Percentiles rank a stretch among this genome's conserved stretches.
Evolutionary conservation across 2,888 invertebrate genomes (phyloP).

Genomic region (Caenorhabditis auriculariae): DNA sequence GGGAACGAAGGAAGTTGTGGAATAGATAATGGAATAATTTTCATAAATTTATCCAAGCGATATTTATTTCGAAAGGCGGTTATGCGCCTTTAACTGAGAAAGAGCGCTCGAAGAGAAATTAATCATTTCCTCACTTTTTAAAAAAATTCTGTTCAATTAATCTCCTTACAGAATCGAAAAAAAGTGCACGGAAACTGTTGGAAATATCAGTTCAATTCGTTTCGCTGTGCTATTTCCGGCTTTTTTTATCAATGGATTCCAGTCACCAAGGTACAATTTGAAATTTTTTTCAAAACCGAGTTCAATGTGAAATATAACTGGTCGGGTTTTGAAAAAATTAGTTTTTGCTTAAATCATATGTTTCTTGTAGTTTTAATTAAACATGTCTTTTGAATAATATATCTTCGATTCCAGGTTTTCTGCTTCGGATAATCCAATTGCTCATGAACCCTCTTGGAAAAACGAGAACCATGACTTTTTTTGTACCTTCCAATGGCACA

Average conservation of each 20-base stretch:
- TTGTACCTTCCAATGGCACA: constrained; percentile 88
- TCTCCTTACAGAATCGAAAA: background rate
- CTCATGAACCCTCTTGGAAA: constrained; percentile 80
- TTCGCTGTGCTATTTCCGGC: constrained; percentile 75
- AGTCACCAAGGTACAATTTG: constrained; percentile 52
- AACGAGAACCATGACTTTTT: constrained; percentile 82
- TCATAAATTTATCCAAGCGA: too few relatives aligned
- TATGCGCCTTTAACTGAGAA: too few relatives aligned
- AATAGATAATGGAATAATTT: too few relatives aligned
- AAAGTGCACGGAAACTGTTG: background rate
- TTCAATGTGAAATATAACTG: background rate
- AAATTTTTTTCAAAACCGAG: background rate
- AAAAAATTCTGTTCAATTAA: too few relatives aligned
- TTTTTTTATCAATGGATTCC: constrained; percentile 65
- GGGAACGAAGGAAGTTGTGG: too few relatives aligned
- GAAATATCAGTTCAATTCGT: constrained; percentile 2
- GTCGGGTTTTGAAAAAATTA: too few relatives aligned
- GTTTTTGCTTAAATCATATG: too few relatives aligned
- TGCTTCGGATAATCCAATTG: constrained; percentile 91
- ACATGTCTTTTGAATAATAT: too few relatives aligned
- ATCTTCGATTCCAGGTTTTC: constrained; percentile 68
- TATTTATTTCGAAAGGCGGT: too few relatives aligned
- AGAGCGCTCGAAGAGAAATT: too few relatives aligned
- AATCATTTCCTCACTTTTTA: too few relatives aligned
- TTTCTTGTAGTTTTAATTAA: too few relatives aligned